Percentiles rank a stretch among this genome's conserved stretches.
Evolutionary conservation across 2,888 invertebrate species (phyloP).

Genomic region (Leptopterna dolabrata): DNA sequence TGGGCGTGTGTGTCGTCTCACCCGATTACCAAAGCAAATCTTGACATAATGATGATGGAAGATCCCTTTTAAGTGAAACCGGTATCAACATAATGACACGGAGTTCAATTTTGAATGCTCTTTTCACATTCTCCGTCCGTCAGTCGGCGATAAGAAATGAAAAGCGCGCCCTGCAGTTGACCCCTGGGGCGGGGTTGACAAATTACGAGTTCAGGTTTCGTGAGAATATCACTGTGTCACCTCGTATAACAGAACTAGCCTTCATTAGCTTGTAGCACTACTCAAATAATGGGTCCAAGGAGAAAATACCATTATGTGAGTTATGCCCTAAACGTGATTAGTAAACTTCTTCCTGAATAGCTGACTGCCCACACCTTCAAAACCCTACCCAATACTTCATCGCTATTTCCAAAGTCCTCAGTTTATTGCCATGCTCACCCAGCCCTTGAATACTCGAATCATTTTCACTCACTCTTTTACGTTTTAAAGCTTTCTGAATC

Average conservation of each 20-base stretch:
- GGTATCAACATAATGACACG: slow-evolving; percentile 47
- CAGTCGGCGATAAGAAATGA: background rate
- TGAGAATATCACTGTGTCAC: background rate
- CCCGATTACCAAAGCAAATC: slow-evolving; percentile 46
- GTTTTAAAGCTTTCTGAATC: too few relatives aligned
- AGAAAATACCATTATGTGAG: too few relatives aligned
- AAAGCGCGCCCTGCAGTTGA: background rate
- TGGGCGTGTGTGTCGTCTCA: slow-evolving; percentile 30
- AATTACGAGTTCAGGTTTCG: background rate
- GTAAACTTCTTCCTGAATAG: too few relatives aligned
- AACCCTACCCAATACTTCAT: too few relatives aligned
- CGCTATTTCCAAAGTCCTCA: too few relatives aligned
- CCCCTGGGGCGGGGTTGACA: background rate
- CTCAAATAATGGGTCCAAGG: too few relatives aligned
- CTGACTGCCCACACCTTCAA: too few relatives aligned
- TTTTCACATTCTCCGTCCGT: background rate
- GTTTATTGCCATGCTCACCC: too few relatives aligned
- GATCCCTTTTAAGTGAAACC: slow-evolving; percentile 37
- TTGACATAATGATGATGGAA: slow-evolving; percentile 51
- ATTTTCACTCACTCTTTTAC: too few relatives aligned
- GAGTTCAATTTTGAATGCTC: slow-evolving; percentile 14
- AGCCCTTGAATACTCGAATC: too few relatives aligned
- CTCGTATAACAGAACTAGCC: background rate
- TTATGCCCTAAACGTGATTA: too few relatives aligned
- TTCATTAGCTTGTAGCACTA: too few relatives aligned